These are phyloP conservation scores for Pentamera pediparva DNA, from an alignment of 53 echinoderm and acorn worm species.

Conservation along the genomic window DNA sequence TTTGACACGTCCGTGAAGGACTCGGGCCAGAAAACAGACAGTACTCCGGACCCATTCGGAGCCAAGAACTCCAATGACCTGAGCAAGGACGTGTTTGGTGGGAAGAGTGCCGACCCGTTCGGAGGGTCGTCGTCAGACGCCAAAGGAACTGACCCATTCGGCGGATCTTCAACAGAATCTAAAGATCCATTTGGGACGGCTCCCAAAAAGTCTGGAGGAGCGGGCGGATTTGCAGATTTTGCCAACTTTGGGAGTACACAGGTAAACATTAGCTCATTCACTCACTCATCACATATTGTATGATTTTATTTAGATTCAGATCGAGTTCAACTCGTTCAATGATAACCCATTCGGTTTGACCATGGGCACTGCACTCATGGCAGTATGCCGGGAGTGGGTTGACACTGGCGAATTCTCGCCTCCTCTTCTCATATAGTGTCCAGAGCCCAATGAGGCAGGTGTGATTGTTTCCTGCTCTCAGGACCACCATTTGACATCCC, in stretches of 20 bases:
- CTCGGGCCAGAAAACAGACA: slow-evolving; percentile 14
- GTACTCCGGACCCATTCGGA: slow-evolving; percentile 51
- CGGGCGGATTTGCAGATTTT: slow-evolving; percentile 88
- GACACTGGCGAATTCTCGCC: too few relatives aligned
- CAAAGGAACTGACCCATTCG: slow-evolving; percentile 50
- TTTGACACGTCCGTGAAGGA: slow-evolving; percentile 25
- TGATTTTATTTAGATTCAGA: background rate
- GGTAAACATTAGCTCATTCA: slow-evolving; percentile 29
- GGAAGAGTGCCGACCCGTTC: slow-evolving; percentile 12
- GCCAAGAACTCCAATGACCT: slow-evolving; percentile 1
- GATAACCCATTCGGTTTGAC: too few relatives aligned
- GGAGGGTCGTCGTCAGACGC: background rate
- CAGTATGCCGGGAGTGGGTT: too few relatives aligned
- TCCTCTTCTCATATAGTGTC: too few relatives aligned
- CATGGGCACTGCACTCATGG: too few relatives aligned
- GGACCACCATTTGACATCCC: too few relatives aligned
- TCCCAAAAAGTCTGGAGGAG: slow-evolving; percentile 1
- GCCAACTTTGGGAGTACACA: slow-evolving; percentile 86
- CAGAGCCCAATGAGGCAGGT: too few relatives aligned
- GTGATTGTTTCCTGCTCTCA: too few relatives aligned
- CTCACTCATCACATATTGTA: background rate
- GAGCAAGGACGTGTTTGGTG: slow-evolving; percentile 13
- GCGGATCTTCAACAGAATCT: slow-evolving; percentile 21
- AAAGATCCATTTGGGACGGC: slow-evolving; percentile 48
- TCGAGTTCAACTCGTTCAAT: too few relatives aligned